Evolutionary conservation across 2,113 vertebrate genomes (phyloP), one percentile per base, ranked within the genome.

Genomic region (Microcebus ravelobensis): DNA sequence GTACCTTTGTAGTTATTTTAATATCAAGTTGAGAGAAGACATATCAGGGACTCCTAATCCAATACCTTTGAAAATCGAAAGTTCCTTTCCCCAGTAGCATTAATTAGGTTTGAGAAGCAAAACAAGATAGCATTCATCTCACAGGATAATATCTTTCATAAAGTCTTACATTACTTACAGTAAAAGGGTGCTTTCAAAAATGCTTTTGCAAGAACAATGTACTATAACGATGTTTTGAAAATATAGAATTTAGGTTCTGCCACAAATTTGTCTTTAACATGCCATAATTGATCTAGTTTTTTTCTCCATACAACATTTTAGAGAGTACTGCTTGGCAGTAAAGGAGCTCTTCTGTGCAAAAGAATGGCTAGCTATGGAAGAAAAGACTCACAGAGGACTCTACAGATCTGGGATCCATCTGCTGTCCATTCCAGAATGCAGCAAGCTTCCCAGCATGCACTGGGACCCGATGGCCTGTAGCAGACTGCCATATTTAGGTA

Each of bases 341-440:
- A 99, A 99, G 98, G 99, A 99, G 98, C 98, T 99, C 77, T 99
- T 99, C 98, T 99, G 99, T 98, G 99, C 99, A 96, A 99, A 99
- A 97, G 99, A 99, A 97, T 99, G 99, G 99, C 97, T 98, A 77
- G 96, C 97, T 2, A 98, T 99, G 85, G 99, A 99, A 95, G 98
- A 99, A 94, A 99, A 98, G 88, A 97, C 98, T 71, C 99, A 96
- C 96, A 98, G 97, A 98, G 98, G 98, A 59, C 97, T 99, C 92
- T 98, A 98, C 92, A 98, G 98, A 61, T 97, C 98, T 4, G 97
- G 98, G 65, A 95, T 98, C 83, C 98, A 96, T 91, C 98, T 99
- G 20, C 98, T 99, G 0, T 96, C 98, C 17, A 94, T 99, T 94
- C 99, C 98, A 0, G 99, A 99, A 95, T 99, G 99, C 98, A 98